These are phyloP conservation scores for Magallana gigas DNA, from an alignment of 1,140 invertebrate species.

Conservation along the genomic window DNA sequence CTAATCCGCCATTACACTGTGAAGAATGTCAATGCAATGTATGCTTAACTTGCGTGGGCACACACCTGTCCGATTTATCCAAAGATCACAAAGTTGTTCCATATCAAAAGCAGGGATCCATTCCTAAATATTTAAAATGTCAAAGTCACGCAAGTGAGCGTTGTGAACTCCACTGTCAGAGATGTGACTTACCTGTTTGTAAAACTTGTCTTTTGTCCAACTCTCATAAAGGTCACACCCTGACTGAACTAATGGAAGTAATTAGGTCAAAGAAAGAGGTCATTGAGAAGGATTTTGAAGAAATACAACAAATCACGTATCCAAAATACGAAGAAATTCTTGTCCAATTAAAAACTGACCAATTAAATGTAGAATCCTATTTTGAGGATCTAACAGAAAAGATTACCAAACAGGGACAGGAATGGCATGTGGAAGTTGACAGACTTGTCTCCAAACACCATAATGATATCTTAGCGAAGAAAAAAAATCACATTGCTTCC, in stretches of 20 bases:
- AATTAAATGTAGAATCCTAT: background rate
- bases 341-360: background rate
- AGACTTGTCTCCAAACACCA: background rate
- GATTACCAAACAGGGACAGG: background rate
- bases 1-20: background rate
- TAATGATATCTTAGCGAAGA: background rate
- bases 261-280: background rate
- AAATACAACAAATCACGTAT: background rate
- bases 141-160: background rate
- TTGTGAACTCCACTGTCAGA: background rate
- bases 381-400: background rate
- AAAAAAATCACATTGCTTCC: background rate
- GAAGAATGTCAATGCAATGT: background rate
- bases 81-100: background rate
- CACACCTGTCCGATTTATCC: background rate
- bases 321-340: background rate
- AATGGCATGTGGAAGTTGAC: background rate
- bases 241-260: background rate
- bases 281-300: background rate
- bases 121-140: background rate
- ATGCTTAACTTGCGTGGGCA: background rate
- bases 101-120: background rate
- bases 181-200: background rate
- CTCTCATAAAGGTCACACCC: background rate
- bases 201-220: background rate